Evolutionary conservation across 2,797 vertebrate species (phyloP), one percentile per base, ranked within the genome.

Genomic region (Rallus crepitans): DNA sequence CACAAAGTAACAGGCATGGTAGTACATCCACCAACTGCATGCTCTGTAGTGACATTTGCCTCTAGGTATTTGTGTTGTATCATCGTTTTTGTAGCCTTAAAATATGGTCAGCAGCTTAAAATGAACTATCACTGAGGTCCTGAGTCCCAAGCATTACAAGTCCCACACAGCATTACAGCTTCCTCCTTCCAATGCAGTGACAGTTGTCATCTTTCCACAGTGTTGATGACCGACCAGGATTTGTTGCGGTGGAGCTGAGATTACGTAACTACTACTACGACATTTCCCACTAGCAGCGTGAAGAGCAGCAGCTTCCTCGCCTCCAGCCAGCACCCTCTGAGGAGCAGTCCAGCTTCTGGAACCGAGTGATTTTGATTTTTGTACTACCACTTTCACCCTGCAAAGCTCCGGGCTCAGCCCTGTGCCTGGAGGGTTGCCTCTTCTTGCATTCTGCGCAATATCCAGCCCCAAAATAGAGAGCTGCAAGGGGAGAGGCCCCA

Each of bases 231-330:
- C 98, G 99, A 77, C 99, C 99, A 2, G 95, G 96, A 70, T 99
- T 99, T 89, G 39, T 42, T 12, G 97, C 98, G 0, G 99, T 99
- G 1, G 99, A 99, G 93, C 97, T 98, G 40, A 98, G 98, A 73
- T 97, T 99, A 24, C 98, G 99, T 56, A 98, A 99, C 55, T 99
- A 98, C 97, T 99, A 99, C 93, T 99, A 99, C 0, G 99, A 99
- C 69, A 99, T 98, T 96, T 98, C 97, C 71, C 98, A 98, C 35
- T 98, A 97, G 90, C 15, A 50, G 3, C 23, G 0, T 15, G 30
- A 81, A 59, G 77, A 84, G 2, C 50, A 84, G 37, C 56, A 63
- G 28, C 59, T 77, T 78, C 69, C 42, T 55, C 7, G 2, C 28
- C 75, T 89, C 48, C 76, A 66, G 66, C 35, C 81, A 82, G 19